Evolutionary conservation across 2,888 invertebrate species (phyloP).

Genomic region (Antheraea assamensis): DNA sequence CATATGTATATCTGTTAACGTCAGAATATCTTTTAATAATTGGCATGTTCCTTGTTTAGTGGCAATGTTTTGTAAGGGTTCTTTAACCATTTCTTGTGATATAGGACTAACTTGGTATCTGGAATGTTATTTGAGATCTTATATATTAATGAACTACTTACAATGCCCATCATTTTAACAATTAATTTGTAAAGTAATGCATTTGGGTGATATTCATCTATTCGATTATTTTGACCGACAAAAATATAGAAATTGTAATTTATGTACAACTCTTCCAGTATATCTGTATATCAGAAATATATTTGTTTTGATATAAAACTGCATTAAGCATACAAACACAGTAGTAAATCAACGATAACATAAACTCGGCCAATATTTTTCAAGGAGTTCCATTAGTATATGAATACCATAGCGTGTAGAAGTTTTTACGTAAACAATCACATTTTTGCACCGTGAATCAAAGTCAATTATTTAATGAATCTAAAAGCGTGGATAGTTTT

Average conservation of each 20-base stretch:
- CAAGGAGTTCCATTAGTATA: conserved; percentile 20
- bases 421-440: conserved; percentile 39
- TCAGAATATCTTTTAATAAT: no score
- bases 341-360: conserved; percentile 23
- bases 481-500: conserved; percentile 45
- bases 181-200: no score
- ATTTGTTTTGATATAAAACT: neutral
- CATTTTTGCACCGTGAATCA: conserved; percentile 42
- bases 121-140: neutral
- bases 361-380: conserved; percentile 31
- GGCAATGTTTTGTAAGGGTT: neutral
- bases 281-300: no score
- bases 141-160: no score
- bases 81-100: neutral
- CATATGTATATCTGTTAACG: no score
- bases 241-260: no score
- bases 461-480: conserved; percentile 33
- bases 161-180: neutral
- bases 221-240: no score
- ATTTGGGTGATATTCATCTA: no score
- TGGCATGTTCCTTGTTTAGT: no score
- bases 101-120: neutral
- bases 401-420: conserved; percentile 43
- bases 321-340: neutral
- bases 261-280: no score